These are phyloP conservation scores for Chymomyza procnemis DNA, from an alignment of 2,888 invertebrate genomes.

Conservation along the genomic window DNA sequence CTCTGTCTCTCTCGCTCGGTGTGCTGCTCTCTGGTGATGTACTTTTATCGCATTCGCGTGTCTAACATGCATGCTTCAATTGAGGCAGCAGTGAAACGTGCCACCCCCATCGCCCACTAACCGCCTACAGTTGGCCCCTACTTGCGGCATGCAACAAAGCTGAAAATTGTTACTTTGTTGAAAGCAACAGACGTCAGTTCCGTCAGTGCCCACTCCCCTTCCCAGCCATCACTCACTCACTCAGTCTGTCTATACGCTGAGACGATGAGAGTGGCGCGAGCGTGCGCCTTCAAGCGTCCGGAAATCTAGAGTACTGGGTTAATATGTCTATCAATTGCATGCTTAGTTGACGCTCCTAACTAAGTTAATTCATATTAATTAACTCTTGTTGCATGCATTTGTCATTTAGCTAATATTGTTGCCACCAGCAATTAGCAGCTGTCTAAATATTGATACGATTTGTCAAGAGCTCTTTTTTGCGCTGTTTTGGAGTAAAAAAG, in stretches of 20 bases:
- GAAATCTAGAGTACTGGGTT: conserved; percentile 69
- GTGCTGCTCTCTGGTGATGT: background rate
- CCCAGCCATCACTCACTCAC: no score
- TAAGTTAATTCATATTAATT: conserved; percentile 3
- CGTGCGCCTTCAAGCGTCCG: no score
- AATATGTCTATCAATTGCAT: conserved; percentile 70
- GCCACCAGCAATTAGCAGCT: background rate
- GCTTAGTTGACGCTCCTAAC: conserved; percentile 61
- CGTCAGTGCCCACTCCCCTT: no score
- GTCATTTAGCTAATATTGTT: background rate
- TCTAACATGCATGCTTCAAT: conserved; percentile 66
- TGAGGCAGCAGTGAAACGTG: conserved; percentile 19
- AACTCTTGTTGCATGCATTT: background rate
- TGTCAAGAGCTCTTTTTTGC: no score
- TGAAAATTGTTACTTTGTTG: conserved; percentile 69
- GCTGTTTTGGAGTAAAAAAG: no score
- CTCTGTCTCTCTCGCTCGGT: conserved; percentile 13
- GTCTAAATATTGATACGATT: no score
- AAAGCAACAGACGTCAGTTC: background rate
- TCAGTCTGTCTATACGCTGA: background rate
- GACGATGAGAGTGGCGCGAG: background rate
- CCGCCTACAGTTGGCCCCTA: background rate
- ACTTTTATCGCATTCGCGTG: conserved; percentile 67
- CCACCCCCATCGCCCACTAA: background rate
- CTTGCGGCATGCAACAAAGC: conserved; percentile 46